Conservation (phyloP, 2,888 invertebrate genomes). For the Seira musarum region DNA sequence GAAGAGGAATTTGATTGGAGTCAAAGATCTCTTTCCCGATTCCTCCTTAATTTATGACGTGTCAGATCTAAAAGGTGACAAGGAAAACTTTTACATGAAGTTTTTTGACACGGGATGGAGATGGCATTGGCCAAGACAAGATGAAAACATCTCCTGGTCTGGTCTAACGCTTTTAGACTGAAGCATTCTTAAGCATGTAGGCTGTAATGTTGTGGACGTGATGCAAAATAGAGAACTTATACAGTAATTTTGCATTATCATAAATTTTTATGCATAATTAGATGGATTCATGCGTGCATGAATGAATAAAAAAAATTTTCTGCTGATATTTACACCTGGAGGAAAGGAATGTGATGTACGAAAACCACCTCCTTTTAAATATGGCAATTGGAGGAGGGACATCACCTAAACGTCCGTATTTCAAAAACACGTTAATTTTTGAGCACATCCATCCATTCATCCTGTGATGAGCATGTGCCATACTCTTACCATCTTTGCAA, state of each 20-base stretch:
- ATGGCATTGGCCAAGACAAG: too few species aligned
- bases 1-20: background rate
- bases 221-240: background rate
- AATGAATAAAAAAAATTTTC: background rate
- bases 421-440: background rate
- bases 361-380: background rate
- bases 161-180: background rate
- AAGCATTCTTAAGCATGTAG: too few species aligned
- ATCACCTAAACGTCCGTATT: background rate
- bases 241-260: background rate
- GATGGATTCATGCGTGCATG: background rate
- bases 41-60: constrained; percentile 37
- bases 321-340: background rate
- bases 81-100: constrained; percentile 9
- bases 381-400: background rate
- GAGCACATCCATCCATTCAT: too few species aligned
- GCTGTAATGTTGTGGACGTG: too few species aligned
- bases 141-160: background rate
- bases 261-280: background rate
- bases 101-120: background rate
- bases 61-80: constrained; percentile 45
- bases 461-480: background rate
- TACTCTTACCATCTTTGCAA: background rate
- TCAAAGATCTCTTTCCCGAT: constrained; percentile 27
- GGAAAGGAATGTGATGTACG: too few species aligned